Conservation (phyloP, 2,888 invertebrate genomes). For the Crepidodera aurea region DNA sequence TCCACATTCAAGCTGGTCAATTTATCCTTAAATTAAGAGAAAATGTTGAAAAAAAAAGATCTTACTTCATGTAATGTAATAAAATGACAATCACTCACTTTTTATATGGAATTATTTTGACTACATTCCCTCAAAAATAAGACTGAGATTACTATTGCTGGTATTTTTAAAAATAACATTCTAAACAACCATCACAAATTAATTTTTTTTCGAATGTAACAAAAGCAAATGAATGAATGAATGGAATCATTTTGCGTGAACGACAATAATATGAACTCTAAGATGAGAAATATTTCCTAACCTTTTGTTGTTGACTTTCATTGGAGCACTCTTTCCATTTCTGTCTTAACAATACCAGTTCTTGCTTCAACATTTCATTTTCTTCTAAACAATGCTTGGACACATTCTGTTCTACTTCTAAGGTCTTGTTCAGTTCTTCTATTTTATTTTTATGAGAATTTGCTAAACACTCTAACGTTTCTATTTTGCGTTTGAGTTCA, state of each 20-base stretch:
- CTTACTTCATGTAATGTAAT: too few species aligned
- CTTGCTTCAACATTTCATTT: conserved; percentile 51
- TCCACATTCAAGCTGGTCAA: conserved; percentile 9
- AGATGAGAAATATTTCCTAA: conserved; percentile 52
- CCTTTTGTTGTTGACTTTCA: conserved; percentile 63
- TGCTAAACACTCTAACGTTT: conserved; percentile 53
- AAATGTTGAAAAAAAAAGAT: too few species aligned
- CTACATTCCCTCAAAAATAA: too few species aligned
- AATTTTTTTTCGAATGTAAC: too few species aligned
- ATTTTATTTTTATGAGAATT: conserved; percentile 53
- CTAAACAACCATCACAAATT: too few species aligned
- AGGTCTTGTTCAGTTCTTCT: conserved; percentile 48
- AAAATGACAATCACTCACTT: too few species aligned
- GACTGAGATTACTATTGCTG: too few species aligned
- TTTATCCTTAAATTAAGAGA: conserved; percentile 12
- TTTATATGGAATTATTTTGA: too few species aligned
- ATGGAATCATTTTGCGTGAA: not conserved
- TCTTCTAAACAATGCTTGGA: conserved; percentile 48
- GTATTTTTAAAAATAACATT: too few species aligned
- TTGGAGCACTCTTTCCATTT: conserved; percentile 62
- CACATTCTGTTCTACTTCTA: conserved; percentile 51
- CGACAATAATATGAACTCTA: too few species aligned
- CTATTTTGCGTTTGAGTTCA: conserved; percentile 57
- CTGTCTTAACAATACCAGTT: conserved; percentile 58
- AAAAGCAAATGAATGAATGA: not conserved